phyloP scores from a whole-genome alignment of 2,797 vertebrate genomes.

The Coendou prehensilis region DNA sequence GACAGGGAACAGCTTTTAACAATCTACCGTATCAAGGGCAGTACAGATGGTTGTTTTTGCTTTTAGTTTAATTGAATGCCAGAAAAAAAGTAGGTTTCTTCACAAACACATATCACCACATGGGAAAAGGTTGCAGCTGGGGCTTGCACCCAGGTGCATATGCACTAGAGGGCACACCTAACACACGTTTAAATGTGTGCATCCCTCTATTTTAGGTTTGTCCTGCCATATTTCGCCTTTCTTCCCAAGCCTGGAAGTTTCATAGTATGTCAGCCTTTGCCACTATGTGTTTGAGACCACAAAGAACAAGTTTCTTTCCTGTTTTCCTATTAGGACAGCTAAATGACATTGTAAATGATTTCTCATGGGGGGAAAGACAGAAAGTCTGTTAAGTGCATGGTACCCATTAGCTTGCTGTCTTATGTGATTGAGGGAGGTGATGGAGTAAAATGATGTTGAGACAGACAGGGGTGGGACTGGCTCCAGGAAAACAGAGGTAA shows the following conservation, averaged over 20 bases:
- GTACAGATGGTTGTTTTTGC: conserved; percentile 77
- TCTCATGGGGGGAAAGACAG: not conserved
- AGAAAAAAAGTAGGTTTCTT: not conserved
- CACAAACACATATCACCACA: not conserved
- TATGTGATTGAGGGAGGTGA: not conserved
- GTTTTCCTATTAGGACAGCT: conserved; percentile 1
- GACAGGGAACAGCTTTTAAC: conserved; percentile 78
- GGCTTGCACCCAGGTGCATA: not conserved
- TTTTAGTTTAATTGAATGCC: conserved; percentile 70
- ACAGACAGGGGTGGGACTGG: not conserved
- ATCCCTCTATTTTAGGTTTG: not conserved
- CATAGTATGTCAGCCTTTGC: not conserved
- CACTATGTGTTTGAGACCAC: not conserved
- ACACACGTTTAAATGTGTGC: not conserved
- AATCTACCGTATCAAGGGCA: conserved; percentile 72
- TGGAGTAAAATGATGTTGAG: not conserved
- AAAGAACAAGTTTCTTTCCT: conserved; percentile 22
- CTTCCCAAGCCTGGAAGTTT: conserved; percentile 43
- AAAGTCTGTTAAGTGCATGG: not conserved
- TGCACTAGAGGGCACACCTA: not conserved
- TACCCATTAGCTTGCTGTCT: not conserved
- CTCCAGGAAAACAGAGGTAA: conserved; percentile 45
- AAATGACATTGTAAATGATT: not conserved
- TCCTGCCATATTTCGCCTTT: not conserved
- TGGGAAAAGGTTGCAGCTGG: not conserved